A percentile compares a stretch with the other conserved stretches of the same genome.
These are phyloP conservation scores for Craniophora ligustri DNA, from an alignment of 2,888 invertebrate genomes.

Conservation along the genomic window DNA sequence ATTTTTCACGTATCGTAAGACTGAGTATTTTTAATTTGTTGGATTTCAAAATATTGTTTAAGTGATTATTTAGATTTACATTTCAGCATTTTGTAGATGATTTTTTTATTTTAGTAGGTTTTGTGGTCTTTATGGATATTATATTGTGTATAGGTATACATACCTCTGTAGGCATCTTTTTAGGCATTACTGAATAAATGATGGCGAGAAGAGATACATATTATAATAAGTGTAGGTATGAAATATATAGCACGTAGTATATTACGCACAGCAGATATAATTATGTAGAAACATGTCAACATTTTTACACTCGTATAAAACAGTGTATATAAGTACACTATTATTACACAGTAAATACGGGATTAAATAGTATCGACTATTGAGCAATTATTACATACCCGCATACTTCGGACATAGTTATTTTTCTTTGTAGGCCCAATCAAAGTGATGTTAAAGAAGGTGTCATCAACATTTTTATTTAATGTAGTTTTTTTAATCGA, in stretches of 20 bases:
- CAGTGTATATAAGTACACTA: neutral
- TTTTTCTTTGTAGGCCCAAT: no score
- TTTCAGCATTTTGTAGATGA: constrained; percentile 54
- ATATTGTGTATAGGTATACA: neutral
- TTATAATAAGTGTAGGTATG: no score
- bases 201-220: neutral
- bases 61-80: constrained; percentile 48
- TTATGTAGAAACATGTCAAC: no score
- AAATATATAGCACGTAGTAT: no score
- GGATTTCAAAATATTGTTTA: constrained; percentile 41
- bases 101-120: constrained; percentile 22
- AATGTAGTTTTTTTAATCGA: no score
- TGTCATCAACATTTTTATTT: no score
- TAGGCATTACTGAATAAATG: constrained; percentile 13
- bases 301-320: no score
- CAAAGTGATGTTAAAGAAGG: neutral
- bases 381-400: no score
- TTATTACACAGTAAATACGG: neutral
- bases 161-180: constrained; percentile 1
- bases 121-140: constrained; percentile 4
- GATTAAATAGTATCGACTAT: no score
- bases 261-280: no score
- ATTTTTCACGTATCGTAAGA: constrained; percentile 59
- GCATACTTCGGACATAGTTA: no score
- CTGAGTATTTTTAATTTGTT: constrained; percentile 62